Evolutionary conservation across 2,113 vertebrate species (phyloP), one percentile per base, ranked within the genome.

Genomic region (Psophia crepitans): DNA sequence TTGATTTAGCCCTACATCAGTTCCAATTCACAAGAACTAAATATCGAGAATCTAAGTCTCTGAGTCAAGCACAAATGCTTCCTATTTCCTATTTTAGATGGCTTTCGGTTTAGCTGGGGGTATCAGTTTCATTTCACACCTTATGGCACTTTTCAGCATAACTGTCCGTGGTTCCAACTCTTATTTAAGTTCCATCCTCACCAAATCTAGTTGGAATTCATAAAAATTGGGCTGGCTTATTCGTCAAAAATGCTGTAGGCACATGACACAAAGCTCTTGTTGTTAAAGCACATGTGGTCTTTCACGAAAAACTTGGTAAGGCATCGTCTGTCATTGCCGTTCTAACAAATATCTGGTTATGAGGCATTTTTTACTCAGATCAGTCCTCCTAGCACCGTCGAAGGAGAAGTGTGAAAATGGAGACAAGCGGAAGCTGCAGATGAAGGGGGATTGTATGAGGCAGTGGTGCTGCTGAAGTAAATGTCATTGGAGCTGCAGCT

Each of bases 71-170:
- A 71, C 28, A 87, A 91, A 84, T 64, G 35, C 65, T 96, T 94
- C 84, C 60, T 82, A 65, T 73, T 91, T 89, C 54, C 37, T 81
- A 22, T 75, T 89, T 87, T 53, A 93, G 57, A 58, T 7, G 13
- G 32, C 26, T 65, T 94, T 82, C 65, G 70, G 28, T 81, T 93
- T 82, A 71, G n/a, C 65, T 60, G 30, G 51, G 65, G 35, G 51
- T 57, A 74, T 65, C 30, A 24, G 83, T 88, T 97, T 95, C 83
- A 27, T 90, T 94, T 96, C 78, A 57, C 16, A 88, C 35, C 21
- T 24, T 48, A 20, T 64, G 70, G 79, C 61, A n/a, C 12, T 87
- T 89, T 70, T 58, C 65, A 71, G 43, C 9, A 5, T 82, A 89
- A 56, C 7, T 78, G 58, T 51, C 21, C 39, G 12, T 37, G 41